These are phyloP conservation scores for Heliothis peltigera DNA, from an alignment of 2,888 invertebrate species.

Conservation along the genomic window DNA sequence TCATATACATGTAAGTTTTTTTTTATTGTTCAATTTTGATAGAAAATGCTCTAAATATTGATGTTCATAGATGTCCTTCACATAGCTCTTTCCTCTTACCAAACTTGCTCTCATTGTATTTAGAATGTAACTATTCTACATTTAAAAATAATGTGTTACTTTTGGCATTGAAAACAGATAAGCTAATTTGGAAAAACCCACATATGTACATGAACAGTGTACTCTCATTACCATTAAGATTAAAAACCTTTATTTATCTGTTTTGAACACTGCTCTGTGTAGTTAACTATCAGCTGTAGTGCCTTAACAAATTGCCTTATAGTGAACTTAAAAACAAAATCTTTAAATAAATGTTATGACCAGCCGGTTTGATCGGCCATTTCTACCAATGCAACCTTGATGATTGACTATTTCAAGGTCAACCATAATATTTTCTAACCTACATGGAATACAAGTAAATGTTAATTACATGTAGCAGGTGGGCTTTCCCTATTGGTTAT, in stretches of 20 bases:
- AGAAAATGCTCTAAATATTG: not conserved
- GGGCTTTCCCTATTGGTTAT: conserved; percentile 12
- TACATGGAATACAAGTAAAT: conserved; percentile 3
- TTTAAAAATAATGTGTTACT: not conserved
- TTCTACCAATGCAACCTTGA: conserved; percentile 12
- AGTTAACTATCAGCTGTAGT: not conserved
- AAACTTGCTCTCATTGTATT: conserved; percentile 26
- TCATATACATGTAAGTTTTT: conserved; percentile 93
- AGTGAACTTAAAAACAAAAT: not conserved
- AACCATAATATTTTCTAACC: no score
- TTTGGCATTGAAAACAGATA: conserved; percentile 19
- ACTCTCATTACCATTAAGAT: not conserved
- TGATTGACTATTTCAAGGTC: conserved; percentile 14
- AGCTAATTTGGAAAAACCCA: not conserved
- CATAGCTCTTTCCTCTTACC: conserved; percentile 30
- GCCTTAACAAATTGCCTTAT: not conserved
- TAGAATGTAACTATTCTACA: conserved; percentile 16
- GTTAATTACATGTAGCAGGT: not conserved
- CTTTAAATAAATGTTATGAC: not conserved
- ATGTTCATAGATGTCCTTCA: conserved; percentile 42
- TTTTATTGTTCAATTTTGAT: not conserved
- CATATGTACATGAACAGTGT: not conserved
- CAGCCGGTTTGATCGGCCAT: conserved; percentile 8
- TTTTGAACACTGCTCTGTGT: not conserved
- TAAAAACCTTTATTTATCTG: conserved; percentile 1